These are phyloP conservation scores for Metaphire vulgaris DNA, from an alignment of 1,140 invertebrate species.

Conservation along the genomic window DNA sequence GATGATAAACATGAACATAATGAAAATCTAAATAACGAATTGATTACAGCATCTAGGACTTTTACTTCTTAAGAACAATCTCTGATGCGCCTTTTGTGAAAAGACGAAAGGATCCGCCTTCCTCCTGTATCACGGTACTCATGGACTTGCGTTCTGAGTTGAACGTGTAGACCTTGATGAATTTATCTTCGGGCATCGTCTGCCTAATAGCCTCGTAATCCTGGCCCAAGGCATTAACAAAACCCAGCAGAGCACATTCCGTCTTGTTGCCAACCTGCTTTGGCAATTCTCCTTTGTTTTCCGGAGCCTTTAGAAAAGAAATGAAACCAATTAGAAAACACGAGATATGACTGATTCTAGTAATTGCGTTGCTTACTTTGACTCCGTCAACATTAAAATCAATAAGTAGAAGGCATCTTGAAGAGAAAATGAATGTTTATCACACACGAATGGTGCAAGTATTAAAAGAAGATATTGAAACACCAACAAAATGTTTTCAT, in stretches of 20 bases:
- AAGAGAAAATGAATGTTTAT: too few relatives aligned
- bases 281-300: constrained; percentile 13
- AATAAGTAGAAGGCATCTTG: too few relatives aligned
- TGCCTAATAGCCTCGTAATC: constrained; percentile 86
- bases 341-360: neutral
- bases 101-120: constrained; percentile 62
- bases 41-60: too few relatives aligned
- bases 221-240: constrained; percentile 79
- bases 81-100: constrained; percentile 98
- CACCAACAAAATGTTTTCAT: too few relatives aligned
- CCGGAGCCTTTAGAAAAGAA: neutral
- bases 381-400: neutral
- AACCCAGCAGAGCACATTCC: constrained; percentile 74
- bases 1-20: too few relatives aligned
- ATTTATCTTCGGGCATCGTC: constrained; percentile 78
- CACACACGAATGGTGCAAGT: too few relatives aligned
- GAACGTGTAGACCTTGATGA: constrained; percentile 90
- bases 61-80: constrained; percentile 94
- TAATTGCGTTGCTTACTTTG: neutral
- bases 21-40: too few relatives aligned
- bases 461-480: too few relatives aligned
- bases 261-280: constrained; percentile 81
- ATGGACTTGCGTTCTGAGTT: constrained; percentile 98
- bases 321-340: neutral
- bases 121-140: constrained; percentile 76